Conservation (phyloP, 2,888 invertebrate genomes). For the Prenolepis imparis region DNA sequence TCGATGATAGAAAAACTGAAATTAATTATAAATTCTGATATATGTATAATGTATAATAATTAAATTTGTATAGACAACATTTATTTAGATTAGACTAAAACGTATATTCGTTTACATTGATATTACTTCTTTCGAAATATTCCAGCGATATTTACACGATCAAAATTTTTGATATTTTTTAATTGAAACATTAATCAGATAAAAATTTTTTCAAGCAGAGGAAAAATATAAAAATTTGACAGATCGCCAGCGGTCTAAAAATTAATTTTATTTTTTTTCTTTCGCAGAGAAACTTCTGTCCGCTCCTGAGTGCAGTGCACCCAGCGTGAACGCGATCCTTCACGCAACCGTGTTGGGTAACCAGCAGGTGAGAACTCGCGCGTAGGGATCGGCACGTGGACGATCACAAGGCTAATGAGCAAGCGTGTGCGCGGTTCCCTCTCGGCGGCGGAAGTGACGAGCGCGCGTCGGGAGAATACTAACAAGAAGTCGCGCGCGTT, state of each 20-base stretch:
- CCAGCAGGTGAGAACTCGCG: conserved; percentile 71
- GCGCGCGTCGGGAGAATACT: conserved; percentile 33
- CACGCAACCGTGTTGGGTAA: conserved; percentile 67
- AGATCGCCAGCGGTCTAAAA: not conserved
- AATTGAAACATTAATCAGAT: not conserved
- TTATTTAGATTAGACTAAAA: not conserved
- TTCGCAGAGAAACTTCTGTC: not conserved
- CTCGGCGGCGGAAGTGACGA: conserved; percentile 52
- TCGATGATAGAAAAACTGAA: not conserved
- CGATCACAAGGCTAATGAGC: conserved; percentile 63
- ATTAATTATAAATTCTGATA: not conserved
- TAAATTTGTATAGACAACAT: not conserved
- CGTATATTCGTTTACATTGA: not conserved
- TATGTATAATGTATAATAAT: not conserved
- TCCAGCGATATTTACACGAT: not conserved
- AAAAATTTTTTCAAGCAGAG: not conserved
- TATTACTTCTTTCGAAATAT: not conserved
- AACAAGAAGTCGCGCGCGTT: conserved; percentile 11
- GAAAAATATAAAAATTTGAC: not conserved
- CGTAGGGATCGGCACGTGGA: conserved; percentile 72
- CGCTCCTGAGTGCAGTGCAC: conserved; percentile 50
- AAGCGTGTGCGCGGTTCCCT: conserved; percentile 6
- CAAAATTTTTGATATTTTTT: not conserved
- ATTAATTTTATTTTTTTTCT: not conserved
- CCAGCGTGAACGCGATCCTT: conserved; percentile 63